Percentiles rank a stretch among this genome's conserved stretches.
Evolutionary conservation across 2,888 invertebrate species (phyloP).

Genomic region (Tenthredo amoena): DNA sequence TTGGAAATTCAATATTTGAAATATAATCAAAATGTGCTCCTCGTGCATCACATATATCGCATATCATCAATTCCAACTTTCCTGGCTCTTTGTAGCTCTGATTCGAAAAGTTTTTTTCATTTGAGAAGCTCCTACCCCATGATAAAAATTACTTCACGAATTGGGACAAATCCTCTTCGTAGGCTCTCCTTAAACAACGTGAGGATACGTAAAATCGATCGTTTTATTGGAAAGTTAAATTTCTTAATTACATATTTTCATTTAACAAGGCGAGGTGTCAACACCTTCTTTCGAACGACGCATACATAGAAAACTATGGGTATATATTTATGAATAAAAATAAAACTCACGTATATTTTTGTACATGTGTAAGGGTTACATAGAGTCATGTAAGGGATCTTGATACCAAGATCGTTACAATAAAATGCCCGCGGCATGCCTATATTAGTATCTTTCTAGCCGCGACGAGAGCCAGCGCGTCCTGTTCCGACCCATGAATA

Average conservation of each 20-base stretch:
- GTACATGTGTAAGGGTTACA: not conserved
- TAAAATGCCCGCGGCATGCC: slow-evolving; percentile 69
- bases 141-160: too few relatives aligned
- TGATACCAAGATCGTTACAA: slow-evolving; percentile 31
- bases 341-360: not conserved
- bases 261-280: slow-evolving; percentile 28
- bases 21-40: too few relatives aligned
- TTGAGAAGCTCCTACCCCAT: too few relatives aligned
- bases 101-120: too few relatives aligned
- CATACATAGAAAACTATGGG: not conserved
- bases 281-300: slow-evolving; percentile 33
- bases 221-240: not conserved
- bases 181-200: not conserved
- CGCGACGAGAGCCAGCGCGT: slow-evolving; percentile 87
- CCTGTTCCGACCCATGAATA: slow-evolving; percentile 87
- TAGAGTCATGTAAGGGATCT: slow-evolving; percentile 11
- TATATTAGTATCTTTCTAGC: slow-evolving; percentile 80
- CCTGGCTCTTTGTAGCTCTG: too few relatives aligned
- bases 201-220: not conserved
- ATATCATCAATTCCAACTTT: too few relatives aligned
- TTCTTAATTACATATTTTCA: not conserved
- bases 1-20: too few relatives aligned
- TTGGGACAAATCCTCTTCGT: too few relatives aligned
- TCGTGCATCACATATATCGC: too few relatives aligned
- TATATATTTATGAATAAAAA: not conserved